phyloP scores from a whole-genome alignment of 64 coral and sea anemone genomes.

The Pocillopora damicornis region DNA sequence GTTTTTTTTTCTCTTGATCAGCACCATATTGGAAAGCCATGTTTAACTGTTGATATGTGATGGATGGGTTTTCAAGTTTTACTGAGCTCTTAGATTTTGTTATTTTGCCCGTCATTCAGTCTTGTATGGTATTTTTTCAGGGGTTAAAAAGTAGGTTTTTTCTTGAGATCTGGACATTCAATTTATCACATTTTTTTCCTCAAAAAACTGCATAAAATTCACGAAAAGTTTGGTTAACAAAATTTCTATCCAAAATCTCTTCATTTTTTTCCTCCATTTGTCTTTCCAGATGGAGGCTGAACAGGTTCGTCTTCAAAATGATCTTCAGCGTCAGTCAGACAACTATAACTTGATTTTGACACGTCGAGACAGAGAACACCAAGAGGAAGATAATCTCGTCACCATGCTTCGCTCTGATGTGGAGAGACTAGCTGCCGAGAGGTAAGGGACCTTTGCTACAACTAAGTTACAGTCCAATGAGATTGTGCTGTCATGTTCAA shows the following conservation, averaged over 20 bases:
- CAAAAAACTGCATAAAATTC: no score
- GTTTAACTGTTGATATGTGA: no score
- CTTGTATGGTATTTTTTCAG: no score
- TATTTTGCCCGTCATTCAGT: no score
- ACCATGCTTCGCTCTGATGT: constrained; percentile 85
- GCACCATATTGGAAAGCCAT: no score
- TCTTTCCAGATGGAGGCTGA: constrained; percentile 31
- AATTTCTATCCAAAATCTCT: not conserved
- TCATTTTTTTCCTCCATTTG: not conserved
- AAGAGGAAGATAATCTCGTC: constrained; percentile 73
- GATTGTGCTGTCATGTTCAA: not conserved
- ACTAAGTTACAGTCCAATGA: no score
- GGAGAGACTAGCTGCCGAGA: constrained; percentile 72
- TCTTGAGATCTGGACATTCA: no score
- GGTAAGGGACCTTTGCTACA: constrained; percentile 6
- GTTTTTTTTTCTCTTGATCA: no score
- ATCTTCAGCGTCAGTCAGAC: constrained; percentile 38
- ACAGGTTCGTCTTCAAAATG: constrained; percentile 31
- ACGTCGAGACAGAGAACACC: constrained; percentile 72
- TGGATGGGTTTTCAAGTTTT: no score
- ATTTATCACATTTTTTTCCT: no score
- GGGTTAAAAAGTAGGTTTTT: no score
- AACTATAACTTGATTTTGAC: constrained; percentile 65
- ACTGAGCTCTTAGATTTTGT: no score
- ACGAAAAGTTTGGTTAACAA: not conserved